phyloP scores from a whole-genome alignment of 2,797 vertebrate genomes.

The Argya squamiceps region DNA sequence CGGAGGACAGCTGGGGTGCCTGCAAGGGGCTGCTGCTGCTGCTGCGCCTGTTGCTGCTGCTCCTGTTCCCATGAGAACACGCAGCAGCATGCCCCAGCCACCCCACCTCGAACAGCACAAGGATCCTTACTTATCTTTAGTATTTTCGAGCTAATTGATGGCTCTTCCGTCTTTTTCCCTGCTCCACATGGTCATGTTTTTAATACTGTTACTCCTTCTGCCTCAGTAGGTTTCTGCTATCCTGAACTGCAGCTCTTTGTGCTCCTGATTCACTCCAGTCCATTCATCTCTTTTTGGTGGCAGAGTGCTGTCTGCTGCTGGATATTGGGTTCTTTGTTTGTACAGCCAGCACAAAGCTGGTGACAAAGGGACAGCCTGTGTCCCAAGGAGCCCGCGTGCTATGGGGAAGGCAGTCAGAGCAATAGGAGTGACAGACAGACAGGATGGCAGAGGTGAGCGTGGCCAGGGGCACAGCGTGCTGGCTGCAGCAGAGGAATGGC shows the following conservation, averaged over 20 bases:
- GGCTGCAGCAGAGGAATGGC: neutral
- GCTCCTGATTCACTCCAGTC: slow-evolving; percentile 51
- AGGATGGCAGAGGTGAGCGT: neutral
- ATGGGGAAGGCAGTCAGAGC: neutral
- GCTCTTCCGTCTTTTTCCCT: slow-evolving; percentile 16
- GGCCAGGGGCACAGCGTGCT: neutral
- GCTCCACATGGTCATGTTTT: slow-evolving; percentile 30
- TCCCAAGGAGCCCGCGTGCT: slow-evolving; percentile 8
- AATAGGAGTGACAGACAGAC: neutral
- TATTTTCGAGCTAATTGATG: neutral
- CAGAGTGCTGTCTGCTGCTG: slow-evolving; percentile 41
- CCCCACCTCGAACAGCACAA: neutral
- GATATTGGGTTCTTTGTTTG: slow-evolving; percentile 66
- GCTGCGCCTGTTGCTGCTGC: neutral
- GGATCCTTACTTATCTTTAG: neutral
- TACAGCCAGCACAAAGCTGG: slow-evolving; percentile 28
- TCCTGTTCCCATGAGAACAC: neutral
- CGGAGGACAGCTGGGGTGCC: neutral
- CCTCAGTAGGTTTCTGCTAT: slow-evolving; percentile 39
- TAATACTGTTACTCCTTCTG: slow-evolving; percentile 50
- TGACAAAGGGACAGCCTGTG: slow-evolving; percentile 35
- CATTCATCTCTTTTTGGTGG: slow-evolving; percentile 54
- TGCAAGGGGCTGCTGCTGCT: neutral
- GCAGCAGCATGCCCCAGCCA: neutral
- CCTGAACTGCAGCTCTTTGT: slow-evolving; percentile 52